Base-by-base conservation (phyloP, 1,140 invertebrate genomes). In the Caenorhabditis remanei region DNA sequence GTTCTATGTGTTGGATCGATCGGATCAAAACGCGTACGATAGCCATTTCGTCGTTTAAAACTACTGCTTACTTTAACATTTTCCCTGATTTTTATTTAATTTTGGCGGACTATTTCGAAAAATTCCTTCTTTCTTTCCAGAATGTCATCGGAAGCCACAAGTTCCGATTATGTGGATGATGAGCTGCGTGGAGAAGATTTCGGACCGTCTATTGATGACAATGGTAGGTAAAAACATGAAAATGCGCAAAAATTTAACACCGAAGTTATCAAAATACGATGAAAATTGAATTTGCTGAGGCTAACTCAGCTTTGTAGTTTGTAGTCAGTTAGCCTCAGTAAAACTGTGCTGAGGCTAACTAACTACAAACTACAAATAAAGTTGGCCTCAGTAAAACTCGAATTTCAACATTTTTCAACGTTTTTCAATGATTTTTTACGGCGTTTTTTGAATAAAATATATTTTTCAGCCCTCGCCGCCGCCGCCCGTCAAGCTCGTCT, bases 401-500 rank as follows among this genome's bases (percentile, higher is more conserved):
- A 53, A 32, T 32, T 32, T 32, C 2, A 2, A 32, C 32, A 32
- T 32, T 58, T 21, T 58, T n/a, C 56, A 58, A n/a, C 16, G 16
- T 14, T 41, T 58, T 84, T 53, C 40, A 87, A 71, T 43, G 84
- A 46, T 7, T 75, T 58, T 48, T 87, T 55, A 21, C 85, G n/a
- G n/a, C 67, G 19, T 88, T 85, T 21, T 79, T 83, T n/a, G 3
- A 58, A 4, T 58, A 19, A 13, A 63, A 63, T 32, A 8, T 32
- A 40, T 32, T 84, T 89, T 89, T 43, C 71, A 67, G 84, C 88
- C 79, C 79, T 90, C 85, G 48, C 71, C n/a, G 43, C 71, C 7
- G 71, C 46, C 4, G 71, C 71, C 46, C 13, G 7, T 13, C 4
- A 6, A 43, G n/a, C 67, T 9, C 95, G 97, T 85, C 94, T 99